Evolutionary conservation across 2,888 invertebrate species (phyloP).

Genomic region (Eudasyphora cyanicolor): DNA sequence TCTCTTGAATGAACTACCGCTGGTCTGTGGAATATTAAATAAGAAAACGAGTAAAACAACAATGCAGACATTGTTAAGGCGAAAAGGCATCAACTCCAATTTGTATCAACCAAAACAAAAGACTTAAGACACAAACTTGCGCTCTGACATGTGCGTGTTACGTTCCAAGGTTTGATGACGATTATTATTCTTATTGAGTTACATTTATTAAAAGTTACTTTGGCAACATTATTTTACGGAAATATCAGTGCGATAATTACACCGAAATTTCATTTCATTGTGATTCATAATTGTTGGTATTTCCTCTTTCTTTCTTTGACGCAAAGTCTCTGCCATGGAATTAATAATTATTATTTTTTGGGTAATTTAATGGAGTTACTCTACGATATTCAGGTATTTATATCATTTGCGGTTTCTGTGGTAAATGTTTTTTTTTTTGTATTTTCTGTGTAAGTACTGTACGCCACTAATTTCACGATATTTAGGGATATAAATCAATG

Average conservation of each 20-base stretch:
- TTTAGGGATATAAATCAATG: neutral
- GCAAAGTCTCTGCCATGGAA: neutral
- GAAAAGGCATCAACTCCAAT: neutral
- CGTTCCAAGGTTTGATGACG: neutral
- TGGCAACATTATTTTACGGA: neutral
- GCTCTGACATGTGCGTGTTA: neutral
- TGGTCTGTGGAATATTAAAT: neutral
- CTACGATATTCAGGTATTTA: neutral
- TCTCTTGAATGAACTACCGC: neutral
- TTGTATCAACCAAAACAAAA: neutral
- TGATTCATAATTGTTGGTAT: slow-evolving; percentile 7
- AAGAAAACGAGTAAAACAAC: neutral
- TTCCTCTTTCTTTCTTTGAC: neutral
- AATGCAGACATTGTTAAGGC: neutral
- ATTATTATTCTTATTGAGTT: too few species aligned
- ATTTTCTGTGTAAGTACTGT: neutral
- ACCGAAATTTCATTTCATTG: neutral
- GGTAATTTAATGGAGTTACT: too few species aligned
- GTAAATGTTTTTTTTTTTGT: neutral
- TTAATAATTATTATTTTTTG: neutral
- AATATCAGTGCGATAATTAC: slow-evolving; percentile 9
- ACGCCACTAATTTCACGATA: neutral
- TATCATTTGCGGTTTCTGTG: neutral
- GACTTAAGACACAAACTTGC: slow-evolving; percentile 11
- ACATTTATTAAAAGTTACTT: neutral